Percentiles rank a stretch among this genome's conserved stretches.
Conservation (phyloP, 1,140 invertebrate species). For the Heliothis subflexa region DNA sequence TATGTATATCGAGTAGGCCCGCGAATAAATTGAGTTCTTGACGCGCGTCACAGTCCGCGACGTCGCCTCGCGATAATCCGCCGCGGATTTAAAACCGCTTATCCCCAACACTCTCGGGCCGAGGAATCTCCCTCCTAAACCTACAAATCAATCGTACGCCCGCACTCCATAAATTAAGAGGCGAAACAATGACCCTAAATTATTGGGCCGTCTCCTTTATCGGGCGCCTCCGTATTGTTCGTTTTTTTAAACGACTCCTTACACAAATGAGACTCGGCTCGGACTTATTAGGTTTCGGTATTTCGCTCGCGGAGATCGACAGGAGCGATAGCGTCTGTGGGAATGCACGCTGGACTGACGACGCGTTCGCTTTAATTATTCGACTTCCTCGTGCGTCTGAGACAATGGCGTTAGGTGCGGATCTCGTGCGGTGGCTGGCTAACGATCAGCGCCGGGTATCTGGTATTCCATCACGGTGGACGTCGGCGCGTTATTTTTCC, state of each 20-base stretch:
- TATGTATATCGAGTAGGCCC: conserved; percentile 80
- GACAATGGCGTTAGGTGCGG: conserved; percentile 47
- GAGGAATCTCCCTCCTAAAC: conserved; percentile 60
- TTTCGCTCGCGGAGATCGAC: conserved; percentile 76
- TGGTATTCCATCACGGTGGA: conserved; percentile 70
- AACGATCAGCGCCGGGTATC: conserved; percentile 60
- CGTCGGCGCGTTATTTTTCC: conserved; percentile 74
- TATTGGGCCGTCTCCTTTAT: conserved; percentile 82
- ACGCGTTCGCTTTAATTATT: conserved; percentile 65
- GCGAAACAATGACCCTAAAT: conserved; percentile 85
- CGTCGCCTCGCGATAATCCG: conserved; percentile 65
- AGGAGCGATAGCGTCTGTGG: conserved; percentile 68
- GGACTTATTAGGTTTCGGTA: conserved; percentile 84
- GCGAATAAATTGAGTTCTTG: conserved; percentile 81
- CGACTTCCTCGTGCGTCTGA: conserved; percentile 67
- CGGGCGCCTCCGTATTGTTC: conserved; percentile 70
- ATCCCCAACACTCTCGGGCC: conserved; percentile 63
- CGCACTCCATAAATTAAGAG: conserved; percentile 85
- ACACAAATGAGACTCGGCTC: conserved; percentile 81
- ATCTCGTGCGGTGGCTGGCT: conserved; percentile 16
- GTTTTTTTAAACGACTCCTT: conserved; percentile 78
- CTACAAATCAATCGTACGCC: conserved; percentile 83
- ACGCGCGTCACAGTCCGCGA: conserved; percentile 58
- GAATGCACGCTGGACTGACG: conserved; percentile 58
- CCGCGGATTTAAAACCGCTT: conserved; percentile 76